Conservation (phyloP, 2,797 vertebrate species). For the Scomberomorus guttatus region DNA sequence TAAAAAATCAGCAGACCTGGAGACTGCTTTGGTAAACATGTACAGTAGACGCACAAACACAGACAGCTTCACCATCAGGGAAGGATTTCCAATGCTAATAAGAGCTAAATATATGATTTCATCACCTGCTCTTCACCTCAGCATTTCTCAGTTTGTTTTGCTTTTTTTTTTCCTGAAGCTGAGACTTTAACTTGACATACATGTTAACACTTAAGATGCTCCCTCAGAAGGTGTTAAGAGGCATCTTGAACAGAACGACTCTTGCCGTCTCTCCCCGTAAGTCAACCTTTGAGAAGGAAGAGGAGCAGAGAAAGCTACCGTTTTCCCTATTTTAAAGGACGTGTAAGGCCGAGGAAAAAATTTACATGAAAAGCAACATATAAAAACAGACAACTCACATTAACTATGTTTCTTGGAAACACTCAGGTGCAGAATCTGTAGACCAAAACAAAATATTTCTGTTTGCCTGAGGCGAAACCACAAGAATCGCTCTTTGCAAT, state of each 20-base stretch:
- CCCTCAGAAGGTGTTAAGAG: constrained; percentile 4
- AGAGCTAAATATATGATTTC: constrained; percentile 45
- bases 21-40: constrained; percentile 52
- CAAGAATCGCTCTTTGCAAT: constrained; percentile 15
- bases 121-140: constrained; percentile 23
- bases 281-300: background rate
- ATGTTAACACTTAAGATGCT: constrained; percentile 7
- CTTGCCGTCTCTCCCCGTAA: background rate
- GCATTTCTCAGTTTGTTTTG: constrained; percentile 24
- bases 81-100: constrained; percentile 24
- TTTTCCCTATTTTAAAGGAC: background rate
- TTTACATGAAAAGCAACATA: constrained; percentile 1
- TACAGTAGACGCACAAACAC: constrained; percentile 35
- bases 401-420: background rate
- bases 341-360: constrained; percentile 12
- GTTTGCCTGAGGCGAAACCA: constrained; percentile 31
- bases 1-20: constrained; percentile 18
- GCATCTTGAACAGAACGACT: constrained; percentile 13
- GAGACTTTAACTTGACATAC: constrained; percentile 19
- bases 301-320: background rate
- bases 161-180: background rate
- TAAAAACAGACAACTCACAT: background rate
- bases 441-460: constrained; percentile 39
- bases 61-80: constrained; percentile 19
- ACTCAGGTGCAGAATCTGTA: constrained; percentile 32